Base-by-base conservation (phyloP, 2,888 invertebrate species). In the Catocala nupta region DNA sequence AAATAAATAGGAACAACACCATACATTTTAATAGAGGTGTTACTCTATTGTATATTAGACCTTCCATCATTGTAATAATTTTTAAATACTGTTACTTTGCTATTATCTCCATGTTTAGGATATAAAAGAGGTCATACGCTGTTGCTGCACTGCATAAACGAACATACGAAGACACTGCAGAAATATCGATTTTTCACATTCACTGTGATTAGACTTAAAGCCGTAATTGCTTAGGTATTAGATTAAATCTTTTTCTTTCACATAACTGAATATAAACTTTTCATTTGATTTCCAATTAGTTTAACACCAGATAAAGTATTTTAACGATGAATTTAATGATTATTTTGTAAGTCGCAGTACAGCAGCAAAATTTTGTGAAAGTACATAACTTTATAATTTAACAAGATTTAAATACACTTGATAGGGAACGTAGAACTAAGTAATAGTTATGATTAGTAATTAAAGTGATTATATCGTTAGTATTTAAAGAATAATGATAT, bases 1-100 rank as follows among this genome's bases (percentile, higher is more conserved):
- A 94, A 68, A 94, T 92, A 78, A 94, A 92, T 45, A 94, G 78
- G 75, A 93, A 93, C 63, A 94, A 80, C 58, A 93, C 89, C 63
- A 92, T 83, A 73, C 93, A 93, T 80, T 94, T 94, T n/a, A 94
- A 68, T 56, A 94, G 71, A 55, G 94, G 93, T 62, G 92, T 90
- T 52, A 92, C 87, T 81, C 89, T 89, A 63, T 91, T 86, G 13
- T 88, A 76, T 68, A 94, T 81, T 64, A 93, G 81, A 60, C 85
- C 88, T 79, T 93, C 93, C 92, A 92, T 92, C 76, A 78, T 77
- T 16, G 50, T 50, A 56, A 55, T 8, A 16, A 39, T 25, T 60
- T 53, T 62, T 55, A 9, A 47, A 56, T 59, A 52, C 48, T 60
- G 55, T 48, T 51, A 47, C 59, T 66, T 68, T 54, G 57, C 55